Base-by-base conservation (phyloP, 1,140 invertebrate species). In the Drosophila varians region DNA sequence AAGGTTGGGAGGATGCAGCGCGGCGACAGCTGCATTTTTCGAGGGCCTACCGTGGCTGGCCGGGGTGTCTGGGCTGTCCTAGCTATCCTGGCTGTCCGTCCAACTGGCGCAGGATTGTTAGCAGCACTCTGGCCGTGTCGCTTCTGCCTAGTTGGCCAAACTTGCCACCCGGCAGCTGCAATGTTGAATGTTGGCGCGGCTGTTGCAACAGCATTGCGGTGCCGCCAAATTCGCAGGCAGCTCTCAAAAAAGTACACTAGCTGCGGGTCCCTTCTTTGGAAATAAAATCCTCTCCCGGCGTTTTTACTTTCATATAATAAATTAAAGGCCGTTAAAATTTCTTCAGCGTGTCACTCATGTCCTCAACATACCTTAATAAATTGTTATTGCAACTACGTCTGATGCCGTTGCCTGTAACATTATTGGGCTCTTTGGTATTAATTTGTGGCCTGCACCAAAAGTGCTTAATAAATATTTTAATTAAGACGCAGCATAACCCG, bases 401-500 rank as follows among this genome's bases (percentile, higher is more conserved):
- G 36, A 21, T 21, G 2, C 21, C 21, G 21, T 21, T 42, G 7
- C 26, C 34, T 46, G 42, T 31, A 47, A 26, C 40, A 46, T 62
- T 31, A 48, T 71, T 7, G 7, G 34, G 66, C 19, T 40, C 25
- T 9, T 28, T 23, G 74, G 62, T 76, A 86, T 79, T 84, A 84
- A 84, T 84, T 84, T 86, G 80, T 76, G 76, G 79, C 49, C 70
- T 86, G 80, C 71, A 55, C 47, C 75, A 79, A 86, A 83, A 79
- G 60, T 61, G 66, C 60, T 86, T 84, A 76, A 86, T 84, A 87
- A 84, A 84, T 84, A 84, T 86, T 84, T 86, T 84, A 84, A 86
- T 86, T 80, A 73, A 72, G 71, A 65, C 52, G 21, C 28, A 46
- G 43, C 28, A 45, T 40, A 23, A 51, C 28, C 25, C n/a, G 25